Conservation (phyloP, 2,888 invertebrate genomes). For the Abrostola tripartita region DNA sequence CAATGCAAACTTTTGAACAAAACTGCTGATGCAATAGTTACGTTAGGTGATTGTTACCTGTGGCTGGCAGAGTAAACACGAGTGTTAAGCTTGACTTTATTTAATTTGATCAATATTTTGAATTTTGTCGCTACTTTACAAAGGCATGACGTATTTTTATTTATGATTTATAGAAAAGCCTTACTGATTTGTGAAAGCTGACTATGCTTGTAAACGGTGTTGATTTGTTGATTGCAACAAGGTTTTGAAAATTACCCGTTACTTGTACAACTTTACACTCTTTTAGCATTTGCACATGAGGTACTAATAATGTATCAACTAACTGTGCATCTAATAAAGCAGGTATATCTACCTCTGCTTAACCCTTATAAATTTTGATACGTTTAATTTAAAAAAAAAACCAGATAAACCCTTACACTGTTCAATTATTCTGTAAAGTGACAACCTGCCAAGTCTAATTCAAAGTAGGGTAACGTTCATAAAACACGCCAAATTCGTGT, state of each 20-base stretch:
- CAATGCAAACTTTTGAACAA: constrained; percentile 15
- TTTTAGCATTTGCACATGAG: too few relatives aligned
- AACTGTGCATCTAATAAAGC: too few relatives aligned
- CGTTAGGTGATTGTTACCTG: constrained; percentile 36
- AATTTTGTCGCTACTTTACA: background rate
- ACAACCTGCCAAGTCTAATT: background rate
- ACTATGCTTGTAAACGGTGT: background rate
- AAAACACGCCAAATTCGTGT: background rate
- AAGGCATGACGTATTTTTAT: background rate
- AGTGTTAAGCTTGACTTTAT: constrained; percentile 6
- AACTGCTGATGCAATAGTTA: constrained; percentile 34
- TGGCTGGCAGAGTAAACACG: constrained; percentile 9
- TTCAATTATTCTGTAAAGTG: constrained; percentile 15
- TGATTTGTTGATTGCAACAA: background rate
- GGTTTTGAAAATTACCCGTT: too few relatives aligned
- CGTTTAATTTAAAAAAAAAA: background rate
- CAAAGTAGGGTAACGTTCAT: constrained; percentile 2
- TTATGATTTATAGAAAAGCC: background rate
- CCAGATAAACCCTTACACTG: background rate
- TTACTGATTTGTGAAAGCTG: background rate
- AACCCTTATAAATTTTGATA: too few relatives aligned
- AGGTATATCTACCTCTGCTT: too few relatives aligned
- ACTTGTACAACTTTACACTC: too few relatives aligned
- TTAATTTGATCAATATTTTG: constrained; percentile 6
- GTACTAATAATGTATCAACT: too few relatives aligned